Base-by-base conservation (phyloP, 2,888 invertebrate genomes). In the Hedya salicella region DNA sequence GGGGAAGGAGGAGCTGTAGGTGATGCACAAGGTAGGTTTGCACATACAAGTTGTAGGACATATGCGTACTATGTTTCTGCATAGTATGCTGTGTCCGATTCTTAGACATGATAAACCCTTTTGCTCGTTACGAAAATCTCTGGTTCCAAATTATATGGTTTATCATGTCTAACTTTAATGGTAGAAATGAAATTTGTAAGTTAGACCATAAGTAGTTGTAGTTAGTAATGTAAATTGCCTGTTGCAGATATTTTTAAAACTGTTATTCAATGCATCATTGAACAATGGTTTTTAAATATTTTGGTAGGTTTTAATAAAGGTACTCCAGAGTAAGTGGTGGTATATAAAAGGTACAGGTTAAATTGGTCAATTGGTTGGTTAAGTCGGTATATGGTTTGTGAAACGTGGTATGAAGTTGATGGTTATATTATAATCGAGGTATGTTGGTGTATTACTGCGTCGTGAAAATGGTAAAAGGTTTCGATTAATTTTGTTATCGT, bases 21-120 rank as follows among this genome's bases (percentile, higher is more conserved):
- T 76, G 93, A 93, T 82, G 93, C 92, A 84, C 92, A 93, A 93
- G 93, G 93, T 93, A 93, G 92, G 93, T 93, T 92, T 85, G 72
- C 78, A 68, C 73, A 69, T 76, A 78, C 72, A 62, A 71, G 69
- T 63, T 74, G 25, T 30, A 39, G 54, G 70, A 53, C 69, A 25
- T 69, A 72, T 67, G 70, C 70, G 68, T 69, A 54, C 46, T 17
- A 50, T 52, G 32, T 42, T 21, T 0, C 11, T 6, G 21, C 14
- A 42, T 39, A 6, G 52, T 60, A 19, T 60, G 46, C 14, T 19
- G 46, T 52, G 65, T 46, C 59, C 44, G 44, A 32, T 16, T 16
- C 48, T 48, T 14, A 39, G 48, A 21, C 21, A 49, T 39, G 36
- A 21, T 48, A 49, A 49, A 49, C 46, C 44, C n/a, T 2, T 1